Percentiles rank a stretch among this genome's conserved stretches.
phyloP scores from a whole-genome alignment of 2,113 vertebrate genomes.

The Tyto alba region DNA sequence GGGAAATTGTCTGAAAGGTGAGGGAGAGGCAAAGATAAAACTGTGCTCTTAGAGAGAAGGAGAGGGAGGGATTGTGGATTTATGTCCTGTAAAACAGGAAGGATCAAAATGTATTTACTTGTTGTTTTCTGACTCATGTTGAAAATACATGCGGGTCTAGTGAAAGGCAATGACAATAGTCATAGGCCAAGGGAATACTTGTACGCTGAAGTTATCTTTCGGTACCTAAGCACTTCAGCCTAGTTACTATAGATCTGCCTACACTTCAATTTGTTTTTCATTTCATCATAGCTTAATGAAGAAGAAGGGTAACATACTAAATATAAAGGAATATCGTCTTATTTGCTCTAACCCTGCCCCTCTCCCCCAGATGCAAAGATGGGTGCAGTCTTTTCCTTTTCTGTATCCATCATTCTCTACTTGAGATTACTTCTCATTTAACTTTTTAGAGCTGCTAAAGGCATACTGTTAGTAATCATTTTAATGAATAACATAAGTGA shows the following conservation, averaged over 20 bases:
- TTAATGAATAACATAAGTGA: slow-evolving; percentile 32
- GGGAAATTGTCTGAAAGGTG: background rate
- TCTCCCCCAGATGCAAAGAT: background rate
- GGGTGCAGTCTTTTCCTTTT: background rate
- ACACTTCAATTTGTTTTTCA: background rate
- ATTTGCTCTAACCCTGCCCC: background rate
- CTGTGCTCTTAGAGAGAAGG: background rate
- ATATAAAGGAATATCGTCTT: background rate
- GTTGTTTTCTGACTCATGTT: background rate
- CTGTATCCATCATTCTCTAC: background rate
- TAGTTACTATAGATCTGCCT: background rate
- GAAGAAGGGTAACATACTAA: background rate
- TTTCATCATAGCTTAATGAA: background rate
- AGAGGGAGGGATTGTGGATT: background rate
- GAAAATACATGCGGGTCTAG: background rate
- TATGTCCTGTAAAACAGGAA: background rate
- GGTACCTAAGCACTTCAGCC: background rate
- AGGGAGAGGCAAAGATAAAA: background rate
- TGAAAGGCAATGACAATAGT: background rate
- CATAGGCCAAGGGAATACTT: background rate
- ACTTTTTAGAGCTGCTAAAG: background rate
- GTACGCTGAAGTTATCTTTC: background rate
- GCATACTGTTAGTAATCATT: slow-evolving; percentile 1
- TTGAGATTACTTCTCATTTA: background rate
- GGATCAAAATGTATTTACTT: background rate